Conservation (phyloP, 2,113 vertebrate species). For the Sebastes fasciatus region DNA sequence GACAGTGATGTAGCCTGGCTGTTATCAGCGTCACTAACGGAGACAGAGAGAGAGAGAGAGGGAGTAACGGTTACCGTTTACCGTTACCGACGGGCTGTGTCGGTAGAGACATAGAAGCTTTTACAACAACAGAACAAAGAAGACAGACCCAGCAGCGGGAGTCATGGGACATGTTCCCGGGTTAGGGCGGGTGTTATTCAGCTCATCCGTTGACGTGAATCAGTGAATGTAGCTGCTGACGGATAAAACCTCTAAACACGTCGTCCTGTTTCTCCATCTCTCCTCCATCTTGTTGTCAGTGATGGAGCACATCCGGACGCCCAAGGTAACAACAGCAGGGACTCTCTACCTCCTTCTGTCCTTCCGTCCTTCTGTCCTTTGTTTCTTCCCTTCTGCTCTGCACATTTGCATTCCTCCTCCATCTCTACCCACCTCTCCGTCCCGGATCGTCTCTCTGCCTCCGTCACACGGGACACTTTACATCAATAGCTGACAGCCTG, state of each 20-base stretch:
- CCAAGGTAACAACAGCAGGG: slow-evolving; percentile 78
- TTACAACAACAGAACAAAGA: no score
- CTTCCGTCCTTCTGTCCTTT: not conserved
- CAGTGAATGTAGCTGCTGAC: slow-evolving; percentile 23
- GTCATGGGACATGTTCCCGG: slow-evolving; percentile 1
- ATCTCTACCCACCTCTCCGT: no score
- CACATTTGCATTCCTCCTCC: no score
- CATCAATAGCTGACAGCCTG: no score
- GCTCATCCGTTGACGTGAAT: not conserved
- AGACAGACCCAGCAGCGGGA: no score
- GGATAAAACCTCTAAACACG: not conserved
- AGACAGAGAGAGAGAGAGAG: not conserved
- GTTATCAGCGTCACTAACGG: slow-evolving; percentile 7
- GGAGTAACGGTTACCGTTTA: not conserved
- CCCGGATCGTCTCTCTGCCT: no score
- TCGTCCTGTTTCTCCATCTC: slow-evolving; percentile 42
- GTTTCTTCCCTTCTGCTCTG: not conserved
- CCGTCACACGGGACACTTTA: no score
- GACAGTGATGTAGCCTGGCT: not conserved
- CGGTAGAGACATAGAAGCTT: no score
- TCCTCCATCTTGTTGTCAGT: slow-evolving; percentile 77
- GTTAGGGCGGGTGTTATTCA: not conserved
- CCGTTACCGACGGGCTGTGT: not conserved
- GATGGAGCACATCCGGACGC: slow-evolving; percentile 88
- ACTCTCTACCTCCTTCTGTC: not conserved